Evolutionary conservation across 2,797 vertebrate species (phyloP).

Genomic region (Falco biarmicus): DNA sequence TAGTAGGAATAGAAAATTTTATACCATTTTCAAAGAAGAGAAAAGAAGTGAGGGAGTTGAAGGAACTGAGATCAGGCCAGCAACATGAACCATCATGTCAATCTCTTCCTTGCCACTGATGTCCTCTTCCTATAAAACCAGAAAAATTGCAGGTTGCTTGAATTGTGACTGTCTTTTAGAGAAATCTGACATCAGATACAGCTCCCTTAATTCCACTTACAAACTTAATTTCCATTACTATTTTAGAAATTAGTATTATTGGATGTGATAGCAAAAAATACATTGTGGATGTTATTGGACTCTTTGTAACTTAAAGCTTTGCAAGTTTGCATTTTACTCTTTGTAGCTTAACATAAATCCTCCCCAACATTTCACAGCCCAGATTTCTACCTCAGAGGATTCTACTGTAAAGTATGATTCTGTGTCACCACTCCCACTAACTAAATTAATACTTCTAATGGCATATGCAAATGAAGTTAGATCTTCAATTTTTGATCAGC

Average conservation of each 20-base stretch:
- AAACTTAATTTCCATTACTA: constrained; percentile 19
- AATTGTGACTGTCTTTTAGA: background rate
- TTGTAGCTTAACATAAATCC: background rate
- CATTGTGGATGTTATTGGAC: background rate
- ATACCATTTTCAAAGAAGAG: background rate
- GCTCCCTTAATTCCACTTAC: constrained; percentile 36
- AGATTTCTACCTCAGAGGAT: background rate
- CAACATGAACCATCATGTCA: background rate
- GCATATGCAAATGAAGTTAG: background rate
- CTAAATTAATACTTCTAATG: background rate
- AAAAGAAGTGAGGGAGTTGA: background rate
- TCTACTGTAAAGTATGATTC: background rate
- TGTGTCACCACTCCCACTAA: background rate
- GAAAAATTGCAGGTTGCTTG: background rate
- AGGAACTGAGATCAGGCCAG: background rate
- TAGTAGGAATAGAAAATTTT: background rate
- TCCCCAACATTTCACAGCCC: background rate
- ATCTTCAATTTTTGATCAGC: background rate
- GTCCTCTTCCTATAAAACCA: background rate
- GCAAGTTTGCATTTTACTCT: background rate
- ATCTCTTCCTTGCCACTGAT: background rate
- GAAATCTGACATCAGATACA: background rate
- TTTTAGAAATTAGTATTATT: background rate
- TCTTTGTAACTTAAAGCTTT: background rate
- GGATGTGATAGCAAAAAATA: background rate